A percentile compares a stretch with the other conserved stretches of the same genome.
phyloP scores from a whole-genome alignment of 1,140 invertebrate genomes.

The Papilio machaon region DNA sequence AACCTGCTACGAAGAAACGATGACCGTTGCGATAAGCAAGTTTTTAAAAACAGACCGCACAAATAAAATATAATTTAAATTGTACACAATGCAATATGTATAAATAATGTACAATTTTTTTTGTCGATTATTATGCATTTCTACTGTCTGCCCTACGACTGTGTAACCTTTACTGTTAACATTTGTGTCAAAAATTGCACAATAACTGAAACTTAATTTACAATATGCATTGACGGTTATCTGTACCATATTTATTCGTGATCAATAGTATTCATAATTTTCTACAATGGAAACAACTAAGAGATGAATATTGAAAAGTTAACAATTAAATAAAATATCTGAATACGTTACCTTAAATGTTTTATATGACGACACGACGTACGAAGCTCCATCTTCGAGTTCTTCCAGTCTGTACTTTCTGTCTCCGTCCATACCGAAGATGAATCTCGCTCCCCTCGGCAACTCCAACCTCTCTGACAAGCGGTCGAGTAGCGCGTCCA shows the following conservation, averaged over 20 bases:
- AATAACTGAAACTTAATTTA: not conserved
- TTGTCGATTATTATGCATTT: not conserved
- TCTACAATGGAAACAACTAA: conserved; percentile 5
- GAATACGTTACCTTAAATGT: conserved; percentile 91
- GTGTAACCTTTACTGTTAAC: not conserved
- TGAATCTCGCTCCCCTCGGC: conserved; percentile 92
- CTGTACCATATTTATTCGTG: no score
- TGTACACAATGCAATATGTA: not conserved
- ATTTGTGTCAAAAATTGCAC: not conserved
- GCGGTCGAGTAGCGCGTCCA: conserved; percentile 93
- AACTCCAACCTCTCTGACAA: conserved; percentile 91
- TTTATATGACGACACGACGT: conserved; percentile 95
- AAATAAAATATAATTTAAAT: conserved; percentile 8
- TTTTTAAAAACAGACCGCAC: not conserved
- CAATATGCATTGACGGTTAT: no score
- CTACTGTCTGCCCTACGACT: not conserved
- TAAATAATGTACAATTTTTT: no score
- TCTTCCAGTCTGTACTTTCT: conserved; percentile 92
- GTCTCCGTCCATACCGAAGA: conserved; percentile 95
- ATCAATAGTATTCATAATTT: no score
- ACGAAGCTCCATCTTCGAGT: conserved; percentile 93
- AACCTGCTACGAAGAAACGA: not conserved
- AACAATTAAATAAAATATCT: conserved; percentile 10
- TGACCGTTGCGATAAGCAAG: not conserved
- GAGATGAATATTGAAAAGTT: not conserved